Conservation (phyloP, 2,113 vertebrate genomes). For the Oceanites oceanicus region DNA sequence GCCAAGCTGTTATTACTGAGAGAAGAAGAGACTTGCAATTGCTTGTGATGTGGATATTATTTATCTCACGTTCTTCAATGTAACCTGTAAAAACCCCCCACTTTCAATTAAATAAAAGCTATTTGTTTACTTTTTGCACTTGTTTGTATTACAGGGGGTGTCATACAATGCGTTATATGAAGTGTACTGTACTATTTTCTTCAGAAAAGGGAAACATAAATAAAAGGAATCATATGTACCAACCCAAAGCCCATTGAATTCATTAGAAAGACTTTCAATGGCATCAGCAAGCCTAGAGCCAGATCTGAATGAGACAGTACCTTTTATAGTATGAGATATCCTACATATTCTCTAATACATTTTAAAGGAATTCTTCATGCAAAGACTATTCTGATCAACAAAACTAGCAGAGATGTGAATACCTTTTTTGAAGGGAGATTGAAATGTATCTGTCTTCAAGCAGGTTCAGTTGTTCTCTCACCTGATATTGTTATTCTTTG, state of each 20-base stretch:
- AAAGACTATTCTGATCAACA: not conserved
- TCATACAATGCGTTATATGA: not conserved
- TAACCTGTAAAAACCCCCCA: not conserved
- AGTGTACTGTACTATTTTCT: not conserved
- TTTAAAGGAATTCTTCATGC: not conserved
- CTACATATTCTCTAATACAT: not conserved
- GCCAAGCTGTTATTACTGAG: not conserved
- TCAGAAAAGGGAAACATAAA: not conserved
- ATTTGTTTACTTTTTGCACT: conserved; percentile 48
- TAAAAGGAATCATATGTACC: not conserved
- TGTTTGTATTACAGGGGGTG: not conserved
- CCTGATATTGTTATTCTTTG: not conserved
- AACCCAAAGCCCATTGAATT: not conserved
- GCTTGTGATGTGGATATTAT: not conserved
- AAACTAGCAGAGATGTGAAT: not conserved
- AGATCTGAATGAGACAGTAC: not conserved
- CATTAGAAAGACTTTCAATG: not conserved
- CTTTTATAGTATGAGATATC: not conserved
- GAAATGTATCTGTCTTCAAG: not conserved
- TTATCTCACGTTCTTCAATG: not conserved
- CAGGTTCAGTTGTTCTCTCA: not conserved
- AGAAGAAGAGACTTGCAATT: not conserved
- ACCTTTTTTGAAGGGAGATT: not conserved
- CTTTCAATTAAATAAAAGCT: conserved; percentile 49
- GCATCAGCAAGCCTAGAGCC: not conserved